A percentile compares a stretch with the other conserved stretches of the same genome.
Evolutionary conservation across 2,888 invertebrate species (phyloP).

Genomic region (Fabriciana adippe): DNA sequence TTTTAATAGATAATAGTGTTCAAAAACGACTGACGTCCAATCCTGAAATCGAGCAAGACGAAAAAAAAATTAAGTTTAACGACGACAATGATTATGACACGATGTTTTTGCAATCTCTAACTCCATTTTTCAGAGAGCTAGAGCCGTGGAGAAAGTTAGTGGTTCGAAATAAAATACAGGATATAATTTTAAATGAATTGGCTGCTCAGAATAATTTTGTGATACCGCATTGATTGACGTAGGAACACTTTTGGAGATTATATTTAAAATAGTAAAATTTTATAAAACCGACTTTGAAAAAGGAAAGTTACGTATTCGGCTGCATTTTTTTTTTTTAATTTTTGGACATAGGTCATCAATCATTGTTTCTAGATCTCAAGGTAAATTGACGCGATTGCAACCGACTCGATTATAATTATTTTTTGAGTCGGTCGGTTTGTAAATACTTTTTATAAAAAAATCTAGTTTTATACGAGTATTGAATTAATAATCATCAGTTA

Average conservation of each 20-base stretch:
- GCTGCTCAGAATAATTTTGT: slow-evolving; percentile 16
- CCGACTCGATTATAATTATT: too few species aligned
- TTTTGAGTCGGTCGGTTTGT: too few species aligned
- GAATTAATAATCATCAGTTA: too few species aligned
- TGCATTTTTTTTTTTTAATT: too few species aligned
- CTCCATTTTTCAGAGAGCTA: slow-evolving; percentile 56
- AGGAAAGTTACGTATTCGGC: not conserved
- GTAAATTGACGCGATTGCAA: too few species aligned
- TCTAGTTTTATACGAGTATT: too few species aligned
- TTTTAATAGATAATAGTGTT: not conserved
- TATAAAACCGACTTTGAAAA: too few species aligned
- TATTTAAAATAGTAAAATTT: not conserved
- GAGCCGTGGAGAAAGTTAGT: slow-evolving; percentile 57
- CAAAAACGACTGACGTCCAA: not conserved
- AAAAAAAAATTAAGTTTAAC: not conserved
- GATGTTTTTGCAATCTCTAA: slow-evolving; percentile 60
- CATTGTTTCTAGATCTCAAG: too few species aligned
- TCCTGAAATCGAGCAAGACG: not conserved
- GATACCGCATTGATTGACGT: slow-evolving; percentile 14
- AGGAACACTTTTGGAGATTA: too few species aligned
- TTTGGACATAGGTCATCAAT: too few species aligned
- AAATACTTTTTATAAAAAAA: too few species aligned
- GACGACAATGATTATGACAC: slow-evolving; percentile 51
- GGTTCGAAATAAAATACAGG: slow-evolving; percentile 60
- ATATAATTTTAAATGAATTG: slow-evolving; percentile 55